phyloP scores from a whole-genome alignment of 2,797 vertebrate species.

The Allobates femoralis region DNA sequence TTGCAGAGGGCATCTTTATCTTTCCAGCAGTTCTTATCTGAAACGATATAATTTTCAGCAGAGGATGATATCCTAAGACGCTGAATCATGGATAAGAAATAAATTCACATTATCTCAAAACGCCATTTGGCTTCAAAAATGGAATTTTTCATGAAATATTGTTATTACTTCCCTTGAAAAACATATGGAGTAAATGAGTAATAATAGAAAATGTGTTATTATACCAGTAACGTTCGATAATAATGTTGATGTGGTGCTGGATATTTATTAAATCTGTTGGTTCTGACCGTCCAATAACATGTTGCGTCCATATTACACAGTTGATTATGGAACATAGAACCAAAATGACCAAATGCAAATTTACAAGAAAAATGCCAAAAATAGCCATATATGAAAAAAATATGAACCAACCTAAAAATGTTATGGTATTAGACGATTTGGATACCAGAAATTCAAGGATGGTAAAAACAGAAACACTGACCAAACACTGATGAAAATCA shows the following conservation, averaged over 20 bases:
- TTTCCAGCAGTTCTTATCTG: constrained; percentile 1
- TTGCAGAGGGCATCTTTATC: constrained; percentile 12
- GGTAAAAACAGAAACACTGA: too few species aligned
- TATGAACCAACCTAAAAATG: too few species aligned
- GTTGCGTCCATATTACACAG: background rate
- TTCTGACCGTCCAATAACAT: background rate
- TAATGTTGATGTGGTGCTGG: too few species aligned
- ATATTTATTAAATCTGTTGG: too few species aligned
- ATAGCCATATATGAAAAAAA: too few species aligned
- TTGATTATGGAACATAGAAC: background rate
- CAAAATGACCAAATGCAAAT: too few species aligned
- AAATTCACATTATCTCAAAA: constrained; percentile 7
- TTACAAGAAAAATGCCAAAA: too few species aligned
- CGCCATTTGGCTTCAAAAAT: background rate
- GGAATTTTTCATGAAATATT: constrained; percentile 5
- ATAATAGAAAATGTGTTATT: background rate
- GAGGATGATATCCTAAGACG: background rate
- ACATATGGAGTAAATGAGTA: background rate
- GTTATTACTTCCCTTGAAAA: background rate
- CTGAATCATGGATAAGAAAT: constrained; percentile 3
- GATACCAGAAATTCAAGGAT: too few species aligned
- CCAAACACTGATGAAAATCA: too few species aligned
- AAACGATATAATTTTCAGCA: constrained; percentile 2
- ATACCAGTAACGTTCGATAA: too few species aligned
- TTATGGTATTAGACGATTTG: too few species aligned